Evolutionary conservation across 2,888 invertebrate species (phyloP), one percentile per base, ranked within the genome.

Genomic region (Dryobota labecula): DNA sequence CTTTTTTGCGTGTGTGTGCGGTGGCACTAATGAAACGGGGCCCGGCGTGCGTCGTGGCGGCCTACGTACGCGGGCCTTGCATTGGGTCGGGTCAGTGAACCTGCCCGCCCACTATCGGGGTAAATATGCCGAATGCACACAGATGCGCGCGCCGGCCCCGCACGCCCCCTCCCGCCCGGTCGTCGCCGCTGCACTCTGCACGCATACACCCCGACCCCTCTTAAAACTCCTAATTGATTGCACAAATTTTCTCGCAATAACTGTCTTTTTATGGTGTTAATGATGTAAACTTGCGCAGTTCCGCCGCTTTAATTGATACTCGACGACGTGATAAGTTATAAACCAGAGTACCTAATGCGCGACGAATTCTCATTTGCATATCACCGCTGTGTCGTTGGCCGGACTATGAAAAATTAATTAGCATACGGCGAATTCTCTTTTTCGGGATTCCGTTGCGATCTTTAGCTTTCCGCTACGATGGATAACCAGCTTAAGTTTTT

Each of bases 41-140:
- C 88, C 85, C 90, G 88, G 90, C 92, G 91, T 92, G 93, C 93
- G 93, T 92, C 91, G 93, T 92, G 90, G 89, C 90, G 89, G 93
- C 94, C 94, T 93, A 93, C 94, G 93, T 94, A 92, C 94, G 94
- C 93, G 93, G 92, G 93, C 92, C 96, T 94, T 93, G 93, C 96
- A 96, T 95, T 94, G 95, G 95, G 94, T 94, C 95, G 95, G 94
- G 95, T 95, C 95, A 94, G 91, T 94, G 95, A 95, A 92, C 94
- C 93, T 94, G 92, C 93, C 94, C 95, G 94, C 94, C 94, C 94
- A 93, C 94, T 93, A 94, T 95, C 94, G 94, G 95, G 95, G 95
- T 95, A 96, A 96, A 96, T 95, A 95, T 95, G 95, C 95, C 95
- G 95, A 95, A 95, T 96, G 96, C 95, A 95, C 95, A 95, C 94